These are phyloP conservation scores for Parnassius smintheus DNA, from an alignment of 2,888 invertebrate genomes.

Conservation along the genomic window DNA sequence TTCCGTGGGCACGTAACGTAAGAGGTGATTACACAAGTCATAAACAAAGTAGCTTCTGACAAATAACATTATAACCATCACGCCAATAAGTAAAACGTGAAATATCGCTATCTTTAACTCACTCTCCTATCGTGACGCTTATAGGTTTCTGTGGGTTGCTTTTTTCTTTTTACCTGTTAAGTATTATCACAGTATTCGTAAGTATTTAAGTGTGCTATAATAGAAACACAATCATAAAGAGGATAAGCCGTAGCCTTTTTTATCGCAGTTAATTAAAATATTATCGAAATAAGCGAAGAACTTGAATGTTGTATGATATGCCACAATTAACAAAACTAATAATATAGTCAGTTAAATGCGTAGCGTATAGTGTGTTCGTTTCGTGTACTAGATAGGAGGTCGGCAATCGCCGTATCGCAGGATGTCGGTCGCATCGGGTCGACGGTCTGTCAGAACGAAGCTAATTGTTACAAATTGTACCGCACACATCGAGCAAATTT, in stretches of 20 bases:
- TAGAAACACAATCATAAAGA: no score
- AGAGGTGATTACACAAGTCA: no score
- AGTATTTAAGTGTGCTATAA: no score
- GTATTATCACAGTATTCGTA: no score
- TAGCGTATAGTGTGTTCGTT: conserved; percentile 4
- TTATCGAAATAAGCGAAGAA: background rate
- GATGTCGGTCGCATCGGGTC: conserved; percentile 67
- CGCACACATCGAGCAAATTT: conserved; percentile 15
- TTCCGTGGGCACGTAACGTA: no score
- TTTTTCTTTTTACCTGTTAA: no score
- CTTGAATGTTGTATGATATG: conserved; percentile 12
- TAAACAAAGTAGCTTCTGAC: no score
- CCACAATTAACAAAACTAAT: conserved; percentile 13
- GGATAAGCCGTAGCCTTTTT: background rate
- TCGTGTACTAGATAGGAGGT: conserved; percentile 21
- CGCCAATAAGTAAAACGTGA: no score
- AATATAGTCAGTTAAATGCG: conserved; percentile 13
- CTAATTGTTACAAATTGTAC: conserved; percentile 67
- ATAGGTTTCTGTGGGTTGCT: no score
- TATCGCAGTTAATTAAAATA: background rate
- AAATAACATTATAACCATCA: no score
- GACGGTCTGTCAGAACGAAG: conserved; percentile 61
- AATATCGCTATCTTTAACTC: no score
- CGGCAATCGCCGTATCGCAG: conserved; percentile 44
- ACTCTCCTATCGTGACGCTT: no score